Percentiles rank a stretch among this genome's conserved stretches.
phyloP scores from a whole-genome alignment of 2,797 vertebrate species.

The Pampus argenteus region DNA sequence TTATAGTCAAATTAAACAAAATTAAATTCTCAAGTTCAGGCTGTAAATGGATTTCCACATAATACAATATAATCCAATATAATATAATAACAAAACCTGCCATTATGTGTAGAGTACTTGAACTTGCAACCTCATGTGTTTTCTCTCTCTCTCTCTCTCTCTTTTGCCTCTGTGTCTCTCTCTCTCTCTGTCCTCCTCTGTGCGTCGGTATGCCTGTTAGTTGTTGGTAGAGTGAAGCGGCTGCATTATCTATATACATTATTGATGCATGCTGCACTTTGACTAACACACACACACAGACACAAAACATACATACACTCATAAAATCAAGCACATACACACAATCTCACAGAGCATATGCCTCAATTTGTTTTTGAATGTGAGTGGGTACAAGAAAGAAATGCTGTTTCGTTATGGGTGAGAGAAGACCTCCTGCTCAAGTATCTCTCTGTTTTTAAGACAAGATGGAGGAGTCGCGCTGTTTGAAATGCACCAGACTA shows the following conservation, averaged over 20 bases:
- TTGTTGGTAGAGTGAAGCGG: constrained; percentile 73
- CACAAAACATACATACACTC: constrained; percentile 45
- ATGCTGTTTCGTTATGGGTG: constrained; percentile 12
- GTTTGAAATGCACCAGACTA: constrained; percentile 23
- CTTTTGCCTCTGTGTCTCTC: not conserved
- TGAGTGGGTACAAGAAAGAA: not conserved
- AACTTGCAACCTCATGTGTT: constrained; percentile 39
- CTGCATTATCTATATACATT: constrained; percentile 84
- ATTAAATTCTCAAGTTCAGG: not conserved
- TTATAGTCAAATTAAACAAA: not conserved
- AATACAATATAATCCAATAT: not conserved
- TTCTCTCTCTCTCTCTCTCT: not conserved
- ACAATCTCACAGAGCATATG: constrained; percentile 24
- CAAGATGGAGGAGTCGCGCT: constrained; percentile 1
- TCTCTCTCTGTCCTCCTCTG: constrained; percentile 43
- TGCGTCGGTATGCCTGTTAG: constrained; percentile 67
- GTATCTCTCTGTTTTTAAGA: not conserved
- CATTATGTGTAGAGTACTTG: not conserved
- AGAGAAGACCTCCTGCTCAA: constrained; percentile 13
- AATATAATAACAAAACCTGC: not conserved
- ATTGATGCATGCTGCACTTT: constrained; percentile 82
- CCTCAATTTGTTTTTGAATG: constrained; percentile 38
- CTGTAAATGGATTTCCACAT: not conserved
- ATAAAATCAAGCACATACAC: constrained; percentile 42
- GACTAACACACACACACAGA: constrained; percentile 41